Evolutionary conservation across 53 echinoderm and acorn worm genomes (phyloP), one percentile per base, ranked within the genome.

Genomic region (Mesocentrotus franciscanus): DNA sequence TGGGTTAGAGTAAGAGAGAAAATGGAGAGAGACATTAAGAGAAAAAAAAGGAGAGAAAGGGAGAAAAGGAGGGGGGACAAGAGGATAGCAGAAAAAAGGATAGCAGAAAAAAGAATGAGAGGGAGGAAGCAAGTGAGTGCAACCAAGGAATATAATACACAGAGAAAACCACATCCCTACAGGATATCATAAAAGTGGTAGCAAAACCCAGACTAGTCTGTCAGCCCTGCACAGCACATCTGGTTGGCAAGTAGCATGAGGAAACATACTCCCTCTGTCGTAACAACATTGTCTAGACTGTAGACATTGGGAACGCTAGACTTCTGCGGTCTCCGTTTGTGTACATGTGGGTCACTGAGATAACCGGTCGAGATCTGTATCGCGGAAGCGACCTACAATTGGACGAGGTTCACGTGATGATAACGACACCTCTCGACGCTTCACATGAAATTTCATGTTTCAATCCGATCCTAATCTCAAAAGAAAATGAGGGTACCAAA

Each of bases 261-360:
- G 90, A 59, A 90, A 60, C 90, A 90, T 59, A 58, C 58, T 60
- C 90, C 90, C 90, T 90, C 90, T 90, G 90, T 27, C 29, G 60
- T 90, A 33, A 90, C 55, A 85, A 57, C 90, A 58, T 60, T 90
- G 90, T 90, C 90, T 90, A 90, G 90, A 90, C 90, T 87, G 58
- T 12, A 87, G 87, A 90, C 90, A 59, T 30, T 30, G 59, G 13
- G 18, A 56, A 13, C 27, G 90, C 13, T 32, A 58, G 90, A 58
- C 90, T n/a, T 49, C 59, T 60, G 90, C 90, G 90, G 90, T 60
- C 58, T 13, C 90, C 27, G 29, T 81, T 59, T 90, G 60, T 90
- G 30, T 90, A 60, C 90, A 90, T 59, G 90, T 90, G 90, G 90
- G 90, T 90, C 90, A 90, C 10, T 27, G 90, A 58, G 90, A 90